Evolutionary conservation across 2,888 invertebrate genomes (phyloP).

Genomic region (Drosophila meridiana): DNA sequence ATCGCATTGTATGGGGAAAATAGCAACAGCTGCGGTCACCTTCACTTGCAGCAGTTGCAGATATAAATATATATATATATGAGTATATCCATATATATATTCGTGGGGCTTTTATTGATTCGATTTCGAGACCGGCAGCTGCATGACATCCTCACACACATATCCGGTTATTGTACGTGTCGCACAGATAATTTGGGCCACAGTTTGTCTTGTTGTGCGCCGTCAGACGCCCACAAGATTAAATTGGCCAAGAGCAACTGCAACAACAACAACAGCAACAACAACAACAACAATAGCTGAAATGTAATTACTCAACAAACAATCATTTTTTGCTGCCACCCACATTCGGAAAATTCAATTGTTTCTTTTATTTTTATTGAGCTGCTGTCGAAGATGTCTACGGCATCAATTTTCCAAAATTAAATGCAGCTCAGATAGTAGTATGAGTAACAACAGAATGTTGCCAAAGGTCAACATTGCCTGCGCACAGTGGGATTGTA

Average conservation of each 20-base stretch:
- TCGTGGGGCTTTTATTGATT: constrained; percentile 8
- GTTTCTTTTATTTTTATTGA: neutral
- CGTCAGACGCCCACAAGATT: constrained; percentile 12
- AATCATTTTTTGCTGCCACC: constrained; percentile 1
- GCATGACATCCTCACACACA: constrained; percentile 52
- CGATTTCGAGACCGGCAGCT: constrained; percentile 34
- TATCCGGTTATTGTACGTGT: constrained; percentile 66
- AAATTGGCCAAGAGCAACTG: constrained; percentile 12
- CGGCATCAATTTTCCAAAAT: constrained; percentile 48
- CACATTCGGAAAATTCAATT: neutral
- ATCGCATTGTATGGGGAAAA: constrained; percentile 30
- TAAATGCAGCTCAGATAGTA: constrained; percentile 48
- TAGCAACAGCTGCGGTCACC: constrained; percentile 25
- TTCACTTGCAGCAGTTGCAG: constrained; percentile 14
- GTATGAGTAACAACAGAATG: constrained; percentile 16
- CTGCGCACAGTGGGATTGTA: constrained; percentile 18
- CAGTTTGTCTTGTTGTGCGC: constrained; percentile 37
- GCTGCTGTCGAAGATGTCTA: constrained; percentile 12
- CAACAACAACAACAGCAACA: neutral
- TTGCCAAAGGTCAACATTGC: constrained; percentile 4
- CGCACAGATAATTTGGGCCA: constrained; percentile 47
- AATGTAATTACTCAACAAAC: constrained; percentile 39
- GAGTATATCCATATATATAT: neutral
- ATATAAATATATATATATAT: neutral
- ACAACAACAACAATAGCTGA: constrained; percentile 3